Evolutionary conservation across 1,140 invertebrate genomes (phyloP).

Genomic region (Drosophila littoralis): DNA sequence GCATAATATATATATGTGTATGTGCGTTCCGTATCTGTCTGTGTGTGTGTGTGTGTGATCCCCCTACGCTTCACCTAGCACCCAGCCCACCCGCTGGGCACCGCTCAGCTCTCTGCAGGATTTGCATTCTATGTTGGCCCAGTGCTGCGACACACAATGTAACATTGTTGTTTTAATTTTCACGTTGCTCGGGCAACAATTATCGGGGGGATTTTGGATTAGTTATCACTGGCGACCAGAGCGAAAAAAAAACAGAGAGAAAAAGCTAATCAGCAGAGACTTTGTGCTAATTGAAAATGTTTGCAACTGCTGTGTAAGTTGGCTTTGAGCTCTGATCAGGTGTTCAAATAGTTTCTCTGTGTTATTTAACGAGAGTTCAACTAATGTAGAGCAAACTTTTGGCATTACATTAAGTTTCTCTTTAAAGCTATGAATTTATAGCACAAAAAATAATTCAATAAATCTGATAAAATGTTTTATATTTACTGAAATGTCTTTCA

Average conservation of each 20-base stretch:
- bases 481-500: too few relatives aligned
- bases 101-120: neutral
- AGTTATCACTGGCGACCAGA: conserved; percentile 22
- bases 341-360: neutral
- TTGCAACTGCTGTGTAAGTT: neutral
- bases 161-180: conserved; percentile 36
- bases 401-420: too few relatives aligned
- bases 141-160: conserved; percentile 22
- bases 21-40: neutral
- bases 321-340: neutral
- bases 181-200: conserved; percentile 20
- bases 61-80: neutral
- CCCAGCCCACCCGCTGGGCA: neutral
- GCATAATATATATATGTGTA: conserved; percentile 5
- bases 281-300: conserved; percentile 41
- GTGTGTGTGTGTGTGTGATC: neutral
- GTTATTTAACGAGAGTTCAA: neutral
- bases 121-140: conserved; percentile 17
- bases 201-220: conserved; percentile 29
- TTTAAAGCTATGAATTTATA: too few relatives aligned
- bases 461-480: too few relatives aligned
- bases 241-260: conserved; percentile 3
- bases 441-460: too few relatives aligned
- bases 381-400: neutral
- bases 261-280: conserved; percentile 35